Base-by-base conservation (phyloP, 2,797 vertebrate genomes). In the Apogon talboti region DNA sequence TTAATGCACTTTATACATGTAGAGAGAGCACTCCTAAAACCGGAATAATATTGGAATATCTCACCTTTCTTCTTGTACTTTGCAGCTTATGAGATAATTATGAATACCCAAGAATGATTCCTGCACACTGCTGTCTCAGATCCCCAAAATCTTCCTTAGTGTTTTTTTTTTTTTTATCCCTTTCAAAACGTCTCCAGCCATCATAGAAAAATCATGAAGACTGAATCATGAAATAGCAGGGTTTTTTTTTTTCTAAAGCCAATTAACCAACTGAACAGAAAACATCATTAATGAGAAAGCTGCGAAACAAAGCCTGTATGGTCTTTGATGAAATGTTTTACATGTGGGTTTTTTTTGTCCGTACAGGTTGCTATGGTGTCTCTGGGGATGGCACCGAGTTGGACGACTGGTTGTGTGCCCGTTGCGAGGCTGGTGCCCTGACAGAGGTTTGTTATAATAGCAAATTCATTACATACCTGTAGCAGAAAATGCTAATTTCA, bases 341-440 rank as follows among this genome's bases (percentile, higher is more conserved):
- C 16, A 7, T 45, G 1, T 48, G 19, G 19, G n/a, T 37, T 6
- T n/a, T 47, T 66, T 82, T 24, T 73, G 33, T 61, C 58, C 40
- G 63, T 52, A 41, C 74, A 99, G 97, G 97, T 91, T 99, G 98
- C 85, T 99, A 99, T 0, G 98, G 98, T 0, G 94, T 98, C 0
- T 90, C 95, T 4, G 83, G 47, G 7, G 94, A 93, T n/a, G 93
- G 94, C 56, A 92, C 92, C 7, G 94, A 93, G 54, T 92, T 94
- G 1, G 93, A 95, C 12, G 91, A 93, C 50, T 99, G 98, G 98
- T 91, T 94, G 81, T 99, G 98, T 64, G 93, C 96, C 43, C 95
- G 98, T 57, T 99, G 97, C 83, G 92, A 95, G 52, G 97, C 95
- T 47, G 94, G 95, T 43, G 98, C 97, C n/a, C 78, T 95, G 71